Evolutionary conservation across 1,140 invertebrate species (phyloP).

Genomic region (Neodiprion virginianus): DNA sequence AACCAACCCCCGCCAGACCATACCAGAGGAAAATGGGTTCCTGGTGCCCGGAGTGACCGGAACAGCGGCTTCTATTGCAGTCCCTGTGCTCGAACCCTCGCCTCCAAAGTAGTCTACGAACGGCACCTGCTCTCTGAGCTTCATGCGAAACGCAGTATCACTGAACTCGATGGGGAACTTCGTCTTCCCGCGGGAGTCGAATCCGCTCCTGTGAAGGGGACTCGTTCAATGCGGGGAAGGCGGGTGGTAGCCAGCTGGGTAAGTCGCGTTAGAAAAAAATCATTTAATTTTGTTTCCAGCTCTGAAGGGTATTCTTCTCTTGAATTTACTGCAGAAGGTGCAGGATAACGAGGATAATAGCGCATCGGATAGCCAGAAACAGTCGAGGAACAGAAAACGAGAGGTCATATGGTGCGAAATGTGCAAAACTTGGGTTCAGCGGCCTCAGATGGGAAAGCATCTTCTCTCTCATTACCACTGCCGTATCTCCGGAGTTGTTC

Average conservation of each 20-base stretch:
- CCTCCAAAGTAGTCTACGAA: constrained; percentile 75
- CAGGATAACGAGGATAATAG: background rate
- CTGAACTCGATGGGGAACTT: constrained; percentile 62
- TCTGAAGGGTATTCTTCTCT: background rate
- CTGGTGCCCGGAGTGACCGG: constrained; percentile 63
- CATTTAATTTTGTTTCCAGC: background rate
- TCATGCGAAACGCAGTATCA: constrained; percentile 73
- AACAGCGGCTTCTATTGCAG: constrained; percentile 74
- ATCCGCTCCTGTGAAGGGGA: constrained; percentile 24
- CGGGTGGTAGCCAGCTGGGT: constrained; percentile 62
- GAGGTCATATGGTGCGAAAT: constrained; percentile 70
- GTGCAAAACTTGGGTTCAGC: constrained; percentile 72
- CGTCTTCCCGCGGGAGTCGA: constrained; percentile 30
- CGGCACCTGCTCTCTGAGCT: constrained; percentile 76
- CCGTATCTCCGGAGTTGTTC: constrained; percentile 66
- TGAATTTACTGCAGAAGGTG: constrained; percentile 4
- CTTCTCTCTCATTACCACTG: constrained; percentile 85
- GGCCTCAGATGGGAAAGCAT: constrained; percentile 79
- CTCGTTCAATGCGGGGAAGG: constrained; percentile 8
- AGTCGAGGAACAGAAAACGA: constrained; percentile 65
- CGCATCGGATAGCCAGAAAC: constrained; percentile 35
- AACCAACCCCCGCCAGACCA: constrained; percentile 69
- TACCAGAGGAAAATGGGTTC: constrained; percentile 81
- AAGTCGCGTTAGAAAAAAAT: constrained; percentile 41
- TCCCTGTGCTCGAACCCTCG: constrained; percentile 77